Percentiles rank a stretch among this genome's conserved stretches.
These are phyloP conservation scores for Harpalus rufipes DNA, from an alignment of 2,888 invertebrate genomes.

Conservation along the genomic window DNA sequence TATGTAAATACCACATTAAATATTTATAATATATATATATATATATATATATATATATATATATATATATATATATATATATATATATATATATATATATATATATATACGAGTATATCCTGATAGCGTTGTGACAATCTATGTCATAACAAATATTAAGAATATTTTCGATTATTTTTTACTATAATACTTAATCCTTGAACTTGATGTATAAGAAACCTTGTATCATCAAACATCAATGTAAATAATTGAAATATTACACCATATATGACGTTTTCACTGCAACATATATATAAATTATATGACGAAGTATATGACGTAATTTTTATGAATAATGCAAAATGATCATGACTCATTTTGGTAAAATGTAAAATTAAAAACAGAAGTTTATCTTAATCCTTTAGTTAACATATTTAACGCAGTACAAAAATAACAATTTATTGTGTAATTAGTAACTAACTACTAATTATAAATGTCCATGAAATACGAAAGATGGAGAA, in stretches of 20 bases:
- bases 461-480: constrained; percentile 40
- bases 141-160: too few species aligned
- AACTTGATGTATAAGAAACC: too few species aligned
- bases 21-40: too few species aligned
- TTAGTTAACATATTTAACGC: constrained; percentile 5
- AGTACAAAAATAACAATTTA: constrained; percentile 13
- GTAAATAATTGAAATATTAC: not conserved
- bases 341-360: constrained; percentile 12
- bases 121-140: too few species aligned
- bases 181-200: not conserved
- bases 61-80: too few species aligned
- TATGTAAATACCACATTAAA: too few species aligned
- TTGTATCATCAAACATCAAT: too few species aligned
- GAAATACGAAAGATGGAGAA: constrained; percentile 13
- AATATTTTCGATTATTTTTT: too few species aligned
- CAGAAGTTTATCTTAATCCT: constrained; percentile 1
- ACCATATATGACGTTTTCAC: not conserved
- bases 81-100: too few species aligned
- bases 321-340: not conserved
- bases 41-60: too few species aligned
- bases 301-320: not conserved
- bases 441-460: constrained; percentile 20
- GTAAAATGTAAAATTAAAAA: not conserved
- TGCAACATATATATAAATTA: not conserved
- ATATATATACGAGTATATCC: too few species aligned